Percentiles rank a stretch among this genome's conserved stretches.
phyloP scores from a whole-genome alignment of 2,113 vertebrate genomes.

The Apeltes quadracus region DNA sequence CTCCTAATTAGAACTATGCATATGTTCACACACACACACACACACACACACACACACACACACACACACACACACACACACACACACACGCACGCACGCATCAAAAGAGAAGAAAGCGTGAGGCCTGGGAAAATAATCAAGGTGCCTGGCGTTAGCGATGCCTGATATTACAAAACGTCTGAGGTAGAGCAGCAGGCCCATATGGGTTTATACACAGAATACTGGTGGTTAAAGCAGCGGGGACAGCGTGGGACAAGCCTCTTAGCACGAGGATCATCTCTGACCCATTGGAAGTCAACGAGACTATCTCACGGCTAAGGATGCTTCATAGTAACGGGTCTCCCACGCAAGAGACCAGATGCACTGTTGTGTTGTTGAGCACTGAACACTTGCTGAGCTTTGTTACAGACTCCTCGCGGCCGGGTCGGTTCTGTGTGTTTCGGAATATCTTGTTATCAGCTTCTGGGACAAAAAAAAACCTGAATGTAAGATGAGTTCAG shows the following conservation, averaged over 20 bases:
- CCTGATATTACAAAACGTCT: conserved; percentile 45
- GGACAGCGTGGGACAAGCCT: conserved; percentile 47
- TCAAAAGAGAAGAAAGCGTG: conserved; percentile 27
- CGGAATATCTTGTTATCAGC: conserved; percentile 51
- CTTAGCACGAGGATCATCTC: conserved; percentile 64
- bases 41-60: conserved; percentile 14
- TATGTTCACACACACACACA: conserved; percentile 32
- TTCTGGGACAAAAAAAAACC: conserved; percentile 58
- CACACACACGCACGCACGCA: conserved; percentile 9
- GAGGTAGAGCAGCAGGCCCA: conserved; percentile 30
- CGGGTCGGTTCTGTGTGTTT: conserved; percentile 40
- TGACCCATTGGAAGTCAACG: conserved; percentile 58
- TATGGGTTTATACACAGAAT: conserved; percentile 38
- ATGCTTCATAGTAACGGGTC: conserved; percentile 61
- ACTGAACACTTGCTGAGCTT: conserved; percentile 36
- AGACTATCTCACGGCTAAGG: conserved; percentile 60
- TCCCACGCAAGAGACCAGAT: conserved; percentile 46
- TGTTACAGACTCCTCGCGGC: conserved; percentile 53
- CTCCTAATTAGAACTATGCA: conserved; percentile 68
- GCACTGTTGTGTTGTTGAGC: conserved; percentile 31
- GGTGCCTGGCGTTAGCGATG: conserved; percentile 31
- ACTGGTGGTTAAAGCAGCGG: conserved; percentile 24
- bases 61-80: conserved; percentile 8
- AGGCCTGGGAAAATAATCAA: conserved; percentile 65
- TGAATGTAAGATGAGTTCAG: conserved; percentile 54